These are phyloP conservation scores for Andrena cerasifolii DNA, from an alignment of 1,140 invertebrate species.

Conservation along the genomic window DNA sequence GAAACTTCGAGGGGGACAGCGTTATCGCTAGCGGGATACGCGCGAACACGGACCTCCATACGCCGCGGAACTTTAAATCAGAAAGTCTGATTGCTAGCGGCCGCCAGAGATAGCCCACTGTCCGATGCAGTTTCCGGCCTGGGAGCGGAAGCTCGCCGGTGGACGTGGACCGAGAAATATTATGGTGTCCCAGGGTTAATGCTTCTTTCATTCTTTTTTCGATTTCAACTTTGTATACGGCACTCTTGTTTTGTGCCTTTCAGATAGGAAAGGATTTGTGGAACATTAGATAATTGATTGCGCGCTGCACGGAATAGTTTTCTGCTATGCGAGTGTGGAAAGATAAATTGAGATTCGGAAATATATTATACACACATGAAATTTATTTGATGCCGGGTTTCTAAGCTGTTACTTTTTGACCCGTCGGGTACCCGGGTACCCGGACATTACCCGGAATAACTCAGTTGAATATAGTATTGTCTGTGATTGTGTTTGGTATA, in stretches of 20 bases:
- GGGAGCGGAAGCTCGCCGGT: neutral
- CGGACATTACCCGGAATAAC: too few species aligned
- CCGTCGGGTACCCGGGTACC: too few species aligned
- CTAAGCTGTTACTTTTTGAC: too few species aligned
- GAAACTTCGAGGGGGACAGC: constrained; percentile 51
- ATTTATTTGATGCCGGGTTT: too few species aligned
- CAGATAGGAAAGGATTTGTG: too few species aligned
- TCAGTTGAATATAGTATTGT: too few species aligned
- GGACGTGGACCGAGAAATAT: neutral
- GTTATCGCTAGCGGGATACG: constrained; percentile 52
- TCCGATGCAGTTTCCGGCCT: constrained; percentile 20
- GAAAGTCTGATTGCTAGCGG: constrained; percentile 34
- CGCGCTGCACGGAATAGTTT: too few species aligned
- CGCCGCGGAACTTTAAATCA: constrained; percentile 44
- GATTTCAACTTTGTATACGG: neutral
- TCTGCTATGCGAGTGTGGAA: too few species aligned
- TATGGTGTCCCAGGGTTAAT: constrained; percentile 1
- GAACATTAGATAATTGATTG: too few species aligned
- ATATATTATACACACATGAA: too few species aligned
- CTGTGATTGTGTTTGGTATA: too few species aligned
- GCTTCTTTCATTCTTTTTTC: neutral
- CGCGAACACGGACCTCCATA: neutral
- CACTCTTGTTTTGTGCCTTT: neutral
- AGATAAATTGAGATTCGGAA: too few species aligned
- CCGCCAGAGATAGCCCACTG: constrained; percentile 8